Percentiles rank a stretch among this genome's conserved stretches.
These are phyloP conservation scores for Drosophila multiciliata DNA, from an alignment of 2,888 invertebrate species.

Conservation along the genomic window DNA sequence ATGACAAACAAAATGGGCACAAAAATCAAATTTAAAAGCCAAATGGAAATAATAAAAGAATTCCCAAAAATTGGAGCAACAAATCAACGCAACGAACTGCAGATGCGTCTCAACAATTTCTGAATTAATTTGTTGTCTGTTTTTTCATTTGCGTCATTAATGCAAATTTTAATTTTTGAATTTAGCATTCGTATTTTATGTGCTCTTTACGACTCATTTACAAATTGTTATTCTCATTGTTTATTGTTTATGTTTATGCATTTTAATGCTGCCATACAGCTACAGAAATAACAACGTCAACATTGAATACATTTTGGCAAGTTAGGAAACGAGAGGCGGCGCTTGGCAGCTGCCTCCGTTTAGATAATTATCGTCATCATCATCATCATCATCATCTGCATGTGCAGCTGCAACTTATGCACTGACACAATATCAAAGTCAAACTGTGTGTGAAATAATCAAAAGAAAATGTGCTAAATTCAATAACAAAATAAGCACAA, in stretches of 20 bases:
- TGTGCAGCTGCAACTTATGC: slow-evolving; percentile 30
- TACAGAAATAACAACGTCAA: slow-evolving; percentile 12
- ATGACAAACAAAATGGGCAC: slow-evolving; percentile 65
- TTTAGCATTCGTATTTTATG: slow-evolving; percentile 41
- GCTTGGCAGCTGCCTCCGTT: slow-evolving; percentile 52
- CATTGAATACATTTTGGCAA: slow-evolving; percentile 57
- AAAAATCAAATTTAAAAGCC: slow-evolving; percentile 10
- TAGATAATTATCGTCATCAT: slow-evolving; percentile 18
- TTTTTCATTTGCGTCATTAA: slow-evolving; percentile 42
- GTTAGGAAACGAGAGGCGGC: slow-evolving; percentile 36
- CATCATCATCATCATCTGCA: slow-evolving; percentile 5
- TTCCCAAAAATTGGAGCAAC: slow-evolving; percentile 26
- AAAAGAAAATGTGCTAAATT: slow-evolving; percentile 45
- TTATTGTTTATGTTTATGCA: slow-evolving; percentile 69
- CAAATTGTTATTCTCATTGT: slow-evolving; percentile 34
- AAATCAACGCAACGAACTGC: slow-evolving; percentile 33
- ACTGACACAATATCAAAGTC: slow-evolving; percentile 69
- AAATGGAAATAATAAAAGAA: slow-evolving; percentile 16
- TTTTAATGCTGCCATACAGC: slow-evolving; percentile 61
- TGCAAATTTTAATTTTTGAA: slow-evolving; percentile 41
- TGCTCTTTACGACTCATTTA: slow-evolving; percentile 43
- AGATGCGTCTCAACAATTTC: slow-evolving; percentile 50
- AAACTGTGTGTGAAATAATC: slow-evolving; percentile 69
- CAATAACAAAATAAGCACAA: slow-evolving; percentile 1
- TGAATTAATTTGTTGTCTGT: slow-evolving; percentile 17